A percentile compares a stretch with the other conserved stretches of the same genome.
These are phyloP conservation scores for Xestia rhomboidea DNA, from an alignment of 2,888 invertebrate species.

Conservation along the genomic window DNA sequence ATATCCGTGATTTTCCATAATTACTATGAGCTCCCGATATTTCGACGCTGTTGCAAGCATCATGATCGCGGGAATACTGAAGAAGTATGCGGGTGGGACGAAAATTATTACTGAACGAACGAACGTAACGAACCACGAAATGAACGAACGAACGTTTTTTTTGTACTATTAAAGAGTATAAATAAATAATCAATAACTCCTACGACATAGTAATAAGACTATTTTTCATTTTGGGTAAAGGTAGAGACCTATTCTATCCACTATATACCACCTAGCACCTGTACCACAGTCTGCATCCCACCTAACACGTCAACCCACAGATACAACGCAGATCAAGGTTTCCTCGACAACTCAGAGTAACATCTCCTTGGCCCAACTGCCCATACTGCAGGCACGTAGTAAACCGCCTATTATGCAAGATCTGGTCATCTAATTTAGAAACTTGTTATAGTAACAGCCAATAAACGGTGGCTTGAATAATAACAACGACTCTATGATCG, in stretches of 20 bases:
- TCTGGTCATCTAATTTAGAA: conserved; percentile 59
- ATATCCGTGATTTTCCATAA: too few species aligned
- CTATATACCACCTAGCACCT: not conserved
- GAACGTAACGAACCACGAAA: too few species aligned
- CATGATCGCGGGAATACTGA: too few species aligned
- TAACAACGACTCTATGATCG: conserved; percentile 29
- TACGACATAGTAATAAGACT: not conserved
- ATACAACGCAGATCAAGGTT: conserved; percentile 49
- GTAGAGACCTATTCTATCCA: not conserved
- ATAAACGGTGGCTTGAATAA: conserved; percentile 46
- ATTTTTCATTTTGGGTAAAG: not conserved
- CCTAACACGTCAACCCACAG: conserved; percentile 38
- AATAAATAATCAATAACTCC: not conserved
- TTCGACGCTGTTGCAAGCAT: too few species aligned
- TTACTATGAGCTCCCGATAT: too few species aligned
- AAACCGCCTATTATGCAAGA: conserved; percentile 49
- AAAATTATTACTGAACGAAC: too few species aligned
- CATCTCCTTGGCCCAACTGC: conserved; percentile 56
- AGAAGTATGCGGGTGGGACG: too few species aligned
- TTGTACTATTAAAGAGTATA: too few species aligned
- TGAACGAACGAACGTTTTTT: too few species aligned
- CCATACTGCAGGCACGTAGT: conserved; percentile 25
- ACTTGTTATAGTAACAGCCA: conserved; percentile 30
- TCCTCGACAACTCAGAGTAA: conserved; percentile 25
- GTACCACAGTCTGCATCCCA: conserved; percentile 24